Evolutionary conservation across 2,797 vertebrate species (phyloP).

Genomic region (Micropoecilia bifurca): DNA sequence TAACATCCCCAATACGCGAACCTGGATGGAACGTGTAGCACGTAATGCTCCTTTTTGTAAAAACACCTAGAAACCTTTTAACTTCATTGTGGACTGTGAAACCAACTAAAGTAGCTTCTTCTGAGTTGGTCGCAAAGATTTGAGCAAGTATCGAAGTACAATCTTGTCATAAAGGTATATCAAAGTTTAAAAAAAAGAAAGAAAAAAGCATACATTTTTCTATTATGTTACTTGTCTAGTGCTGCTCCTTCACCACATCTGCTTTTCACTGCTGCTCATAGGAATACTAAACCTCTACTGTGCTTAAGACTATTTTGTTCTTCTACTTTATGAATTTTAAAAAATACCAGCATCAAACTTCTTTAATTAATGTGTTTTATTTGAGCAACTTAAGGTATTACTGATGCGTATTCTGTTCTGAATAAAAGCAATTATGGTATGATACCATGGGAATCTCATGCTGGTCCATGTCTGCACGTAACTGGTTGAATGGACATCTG

Average conservation of each 20-base stretch:
- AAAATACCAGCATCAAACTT: not conserved
- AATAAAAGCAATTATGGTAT: not conserved
- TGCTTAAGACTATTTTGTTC: not conserved
- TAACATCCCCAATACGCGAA: slow-evolving; percentile 7
- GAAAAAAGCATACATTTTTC: not conserved
- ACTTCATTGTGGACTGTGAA: not conserved
- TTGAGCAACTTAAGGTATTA: not conserved
- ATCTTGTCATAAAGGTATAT: not conserved
- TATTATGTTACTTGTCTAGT: not conserved
- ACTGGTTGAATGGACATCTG: not conserved
- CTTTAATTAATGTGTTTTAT: not conserved
- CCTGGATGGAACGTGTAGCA: slow-evolving; percentile 46
- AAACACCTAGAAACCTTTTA: slow-evolving; percentile 8
- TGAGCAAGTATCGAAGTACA: not conserved
- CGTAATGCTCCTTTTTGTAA: slow-evolving; percentile 38
- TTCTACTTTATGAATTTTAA: not conserved
- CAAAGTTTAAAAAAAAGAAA: not conserved
- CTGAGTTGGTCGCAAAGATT: not conserved
- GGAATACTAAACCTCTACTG: not conserved
- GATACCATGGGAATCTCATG: not conserved
- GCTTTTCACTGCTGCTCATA: not conserved
- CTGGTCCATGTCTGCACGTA: not conserved
- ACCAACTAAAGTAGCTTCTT: not conserved
- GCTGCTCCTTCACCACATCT: not conserved
- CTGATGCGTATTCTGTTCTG: not conserved